Percentiles rank a stretch among this genome's conserved stretches.
These are phyloP conservation scores for Parambassis ranga DNA, from an alignment of 2,797 vertebrate species.

Conservation along the genomic window DNA sequence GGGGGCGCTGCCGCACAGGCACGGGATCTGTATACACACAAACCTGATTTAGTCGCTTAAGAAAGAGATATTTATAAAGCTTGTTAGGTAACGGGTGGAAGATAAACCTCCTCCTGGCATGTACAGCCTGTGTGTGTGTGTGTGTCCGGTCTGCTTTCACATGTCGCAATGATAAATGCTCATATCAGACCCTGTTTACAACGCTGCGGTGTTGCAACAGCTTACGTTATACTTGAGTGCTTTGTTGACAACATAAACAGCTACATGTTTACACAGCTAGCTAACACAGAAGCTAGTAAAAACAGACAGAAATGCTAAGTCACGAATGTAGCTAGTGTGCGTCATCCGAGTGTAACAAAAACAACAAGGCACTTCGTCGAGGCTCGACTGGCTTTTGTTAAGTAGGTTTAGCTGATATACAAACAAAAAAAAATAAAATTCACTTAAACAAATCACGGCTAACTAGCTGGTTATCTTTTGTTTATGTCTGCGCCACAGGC, in stretches of 20 bases:
- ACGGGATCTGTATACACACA: conserved; percentile 84
- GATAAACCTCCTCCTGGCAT: not conserved
- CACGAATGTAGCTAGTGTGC: too few relatives aligned
- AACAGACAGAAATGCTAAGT: too few relatives aligned
- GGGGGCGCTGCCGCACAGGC: conserved; percentile 94
- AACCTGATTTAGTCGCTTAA: not conserved
- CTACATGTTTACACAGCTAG: not conserved
- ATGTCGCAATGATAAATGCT: too few relatives aligned
- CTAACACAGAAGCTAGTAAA: too few relatives aligned
- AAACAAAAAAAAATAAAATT: too few relatives aligned
- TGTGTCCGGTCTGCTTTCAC: too few relatives aligned
- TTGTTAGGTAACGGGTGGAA: not conserved
- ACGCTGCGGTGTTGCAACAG: conserved; percentile 13
- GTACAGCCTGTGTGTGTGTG: not conserved
- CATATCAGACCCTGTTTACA: conserved; percentile 19
- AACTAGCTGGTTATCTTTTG: not conserved
- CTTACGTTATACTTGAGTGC: not conserved
- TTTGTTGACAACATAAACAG: not conserved
- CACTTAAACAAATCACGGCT: too few relatives aligned
- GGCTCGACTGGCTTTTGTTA: too few relatives aligned
- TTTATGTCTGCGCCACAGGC: not conserved
- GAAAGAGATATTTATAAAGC: not conserved
- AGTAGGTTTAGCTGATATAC: too few relatives aligned
- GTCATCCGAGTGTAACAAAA: too few relatives aligned
- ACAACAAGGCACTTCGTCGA: too few relatives aligned